Percentiles rank a stretch among this genome's conserved stretches.
phyloP scores from a whole-genome alignment of 2,888 invertebrate species.

The Lasioglossum vierecki region DNA sequence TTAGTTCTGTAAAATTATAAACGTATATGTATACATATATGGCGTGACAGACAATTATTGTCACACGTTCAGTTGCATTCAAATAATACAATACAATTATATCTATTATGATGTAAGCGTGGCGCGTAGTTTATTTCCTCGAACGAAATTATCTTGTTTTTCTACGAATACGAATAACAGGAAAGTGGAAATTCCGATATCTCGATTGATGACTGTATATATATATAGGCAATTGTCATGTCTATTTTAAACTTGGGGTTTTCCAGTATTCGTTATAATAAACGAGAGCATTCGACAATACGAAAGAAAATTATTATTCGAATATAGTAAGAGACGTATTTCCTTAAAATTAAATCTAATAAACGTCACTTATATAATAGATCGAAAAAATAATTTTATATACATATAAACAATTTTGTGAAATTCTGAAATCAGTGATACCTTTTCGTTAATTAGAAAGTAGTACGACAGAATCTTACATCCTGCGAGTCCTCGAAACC shows the following conservation, averaged over 20 bases:
- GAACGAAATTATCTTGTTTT: slow-evolving; percentile 37
- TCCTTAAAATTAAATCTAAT: not conserved
- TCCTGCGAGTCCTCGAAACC: slow-evolving; percentile 46
- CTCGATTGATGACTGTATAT: not conserved
- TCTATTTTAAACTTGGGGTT: not conserved
- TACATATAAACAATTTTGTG: not conserved
- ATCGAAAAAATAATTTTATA: not conserved
- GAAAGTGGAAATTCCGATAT: not conserved
- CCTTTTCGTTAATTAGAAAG: slow-evolving; percentile 53
- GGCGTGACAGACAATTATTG: not conserved
- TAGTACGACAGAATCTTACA: slow-evolving; percentile 48
- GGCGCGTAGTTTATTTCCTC: not conserved
- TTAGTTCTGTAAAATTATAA: slow-evolving; percentile 36
- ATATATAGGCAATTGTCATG: not conserved
- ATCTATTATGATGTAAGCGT: not conserved
- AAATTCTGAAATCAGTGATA: slow-evolving; percentile 19
- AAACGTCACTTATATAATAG: not conserved
- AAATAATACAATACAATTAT: not conserved
- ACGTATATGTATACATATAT: not conserved
- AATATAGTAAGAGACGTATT: not conserved
- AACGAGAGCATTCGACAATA: too few relatives aligned
- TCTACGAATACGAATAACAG: not conserved
- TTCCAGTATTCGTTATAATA: not conserved
- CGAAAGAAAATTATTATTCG: not conserved
- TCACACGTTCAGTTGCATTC: not conserved